Conservation (phyloP, 2,888 invertebrate genomes). For the Macrophya alboannulata region DNA sequence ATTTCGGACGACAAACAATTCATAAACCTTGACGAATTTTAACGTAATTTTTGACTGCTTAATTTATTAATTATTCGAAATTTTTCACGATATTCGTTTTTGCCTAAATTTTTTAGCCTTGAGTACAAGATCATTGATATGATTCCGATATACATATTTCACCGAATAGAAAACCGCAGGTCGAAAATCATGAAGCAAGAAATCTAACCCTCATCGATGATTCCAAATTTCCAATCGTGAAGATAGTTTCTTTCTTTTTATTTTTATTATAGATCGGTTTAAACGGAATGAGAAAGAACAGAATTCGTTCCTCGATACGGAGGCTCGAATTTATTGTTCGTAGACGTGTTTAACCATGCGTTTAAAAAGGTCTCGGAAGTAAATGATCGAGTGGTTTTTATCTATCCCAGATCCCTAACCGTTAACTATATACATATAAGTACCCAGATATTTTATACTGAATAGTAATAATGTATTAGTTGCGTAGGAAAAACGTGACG, state of each 20-base stretch:
- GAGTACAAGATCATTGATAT: too few species aligned
- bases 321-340: background rate
- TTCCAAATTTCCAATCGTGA: too few species aligned
- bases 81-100: background rate
- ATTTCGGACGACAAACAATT: background rate
- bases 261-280: background rate
- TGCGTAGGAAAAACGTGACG: slow-evolving; percentile 20
- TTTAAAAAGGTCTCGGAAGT: background rate
- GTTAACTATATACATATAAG: background rate
- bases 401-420: background rate
- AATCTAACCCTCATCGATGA: background rate
- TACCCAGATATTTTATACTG: background rate
- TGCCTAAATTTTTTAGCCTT: too few species aligned
- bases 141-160: too few species aligned
- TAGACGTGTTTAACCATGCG: background rate
- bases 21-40: background rate
- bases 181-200: too few species aligned
- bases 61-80: background rate
- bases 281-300: background rate
- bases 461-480: background rate
- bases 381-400: background rate
- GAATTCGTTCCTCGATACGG: background rate
- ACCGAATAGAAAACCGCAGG: too few species aligned
- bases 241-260: background rate
- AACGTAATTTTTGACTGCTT: background rate